A percentile compares a stretch with the other conserved stretches of the same genome.
phyloP scores from a whole-genome alignment of 2,888 invertebrate species.

The Plebejus anna region DNA sequence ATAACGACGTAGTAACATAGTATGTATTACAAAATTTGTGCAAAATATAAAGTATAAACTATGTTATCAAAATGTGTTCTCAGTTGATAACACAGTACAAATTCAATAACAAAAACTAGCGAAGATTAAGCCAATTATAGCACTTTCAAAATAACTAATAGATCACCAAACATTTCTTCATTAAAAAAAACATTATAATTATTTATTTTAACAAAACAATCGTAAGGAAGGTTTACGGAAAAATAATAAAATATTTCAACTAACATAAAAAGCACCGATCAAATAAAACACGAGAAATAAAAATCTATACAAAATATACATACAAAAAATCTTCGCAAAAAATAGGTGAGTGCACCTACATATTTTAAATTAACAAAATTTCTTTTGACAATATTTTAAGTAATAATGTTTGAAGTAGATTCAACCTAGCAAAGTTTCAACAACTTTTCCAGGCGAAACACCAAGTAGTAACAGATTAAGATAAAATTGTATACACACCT shows the following conservation, averaged over 20 bases:
- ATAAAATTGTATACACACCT: slow-evolving; percentile 1
- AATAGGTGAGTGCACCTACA: neutral
- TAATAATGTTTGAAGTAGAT: neutral
- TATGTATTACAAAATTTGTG: neutral
- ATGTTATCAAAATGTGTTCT: neutral
- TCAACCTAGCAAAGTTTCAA: neutral
- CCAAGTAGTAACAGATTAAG: neutral
- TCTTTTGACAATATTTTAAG: neutral
- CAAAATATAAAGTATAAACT: neutral
- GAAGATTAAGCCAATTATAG: neutral
- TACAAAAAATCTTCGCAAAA: neutral
- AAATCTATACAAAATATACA: slow-evolving; percentile 2
- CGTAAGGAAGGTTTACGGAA: neutral
- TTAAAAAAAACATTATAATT: neutral
- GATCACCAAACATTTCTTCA: neutral
- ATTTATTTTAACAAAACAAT: slow-evolving; percentile 1
- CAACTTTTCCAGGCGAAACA: neutral
- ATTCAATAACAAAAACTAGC: neutral
- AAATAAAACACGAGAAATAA: neutral
- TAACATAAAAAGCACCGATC: neutral
- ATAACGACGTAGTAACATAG: neutral
- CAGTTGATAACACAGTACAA: neutral
- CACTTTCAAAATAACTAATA: neutral
- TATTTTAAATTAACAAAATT: neutral
- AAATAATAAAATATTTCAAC: neutral